Percentiles rank a stretch among this genome's conserved stretches.
phyloP scores from a whole-genome alignment of 35 echinoderm and acorn worm species.

The Antedon bifida region DNA sequence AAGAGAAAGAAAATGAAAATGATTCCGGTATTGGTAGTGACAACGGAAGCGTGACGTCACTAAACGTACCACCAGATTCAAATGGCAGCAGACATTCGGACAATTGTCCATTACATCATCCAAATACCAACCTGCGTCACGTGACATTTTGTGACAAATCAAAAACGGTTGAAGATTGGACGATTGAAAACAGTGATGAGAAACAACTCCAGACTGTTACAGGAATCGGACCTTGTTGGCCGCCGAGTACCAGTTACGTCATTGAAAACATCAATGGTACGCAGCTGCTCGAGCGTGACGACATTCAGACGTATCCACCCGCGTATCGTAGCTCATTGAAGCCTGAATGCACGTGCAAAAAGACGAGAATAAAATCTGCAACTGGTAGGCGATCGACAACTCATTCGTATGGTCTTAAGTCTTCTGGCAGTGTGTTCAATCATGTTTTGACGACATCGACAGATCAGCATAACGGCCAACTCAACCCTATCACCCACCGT shows the following conservation, averaged over 20 bases:
- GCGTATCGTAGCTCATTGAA: slow-evolving; percentile 23
- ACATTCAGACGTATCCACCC: slow-evolving; percentile 32
- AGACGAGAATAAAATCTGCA: neutral
- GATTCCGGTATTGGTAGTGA: neutral
- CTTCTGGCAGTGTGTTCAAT: neutral
- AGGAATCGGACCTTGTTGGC: slow-evolving; percentile 80
- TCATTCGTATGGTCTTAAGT: neutral
- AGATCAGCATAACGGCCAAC: neutral
- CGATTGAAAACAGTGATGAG: neutral
- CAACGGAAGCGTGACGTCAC: neutral
- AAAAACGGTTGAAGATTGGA: neutral
- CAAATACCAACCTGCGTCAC: neutral
- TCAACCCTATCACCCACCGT: neutral
- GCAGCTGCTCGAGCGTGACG: slow-evolving; percentile 56
- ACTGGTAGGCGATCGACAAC: neutral
- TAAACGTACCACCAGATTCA: neutral
- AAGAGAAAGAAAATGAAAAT: slow-evolving; percentile 5
- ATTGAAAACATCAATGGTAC: slow-evolving; percentile 63
- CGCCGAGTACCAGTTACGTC: slow-evolving; percentile 53
- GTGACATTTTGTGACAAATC: neutral
- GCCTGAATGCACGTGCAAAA: slow-evolving; percentile 4
- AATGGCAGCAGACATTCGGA: neutral
- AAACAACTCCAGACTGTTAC: slow-evolving; percentile 2
- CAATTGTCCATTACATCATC: neutral
- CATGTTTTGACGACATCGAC: neutral